These are phyloP conservation scores for Crypturellus tataupa DNA, from an alignment of 2,797 vertebrate species.

Conservation along the genomic window DNA sequence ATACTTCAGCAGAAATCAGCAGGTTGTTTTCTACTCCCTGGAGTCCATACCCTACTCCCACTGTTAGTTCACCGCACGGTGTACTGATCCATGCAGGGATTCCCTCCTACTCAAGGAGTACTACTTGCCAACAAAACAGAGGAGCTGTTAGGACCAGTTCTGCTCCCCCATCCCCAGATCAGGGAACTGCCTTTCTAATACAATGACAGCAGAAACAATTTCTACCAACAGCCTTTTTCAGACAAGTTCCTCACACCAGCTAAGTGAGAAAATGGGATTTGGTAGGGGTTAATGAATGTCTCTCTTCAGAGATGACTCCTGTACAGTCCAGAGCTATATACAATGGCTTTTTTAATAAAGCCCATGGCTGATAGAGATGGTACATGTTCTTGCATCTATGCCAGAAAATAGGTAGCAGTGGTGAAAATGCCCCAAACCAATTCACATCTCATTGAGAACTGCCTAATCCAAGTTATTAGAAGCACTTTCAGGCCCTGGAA, in stretches of 20 bases:
- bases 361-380: neutral
- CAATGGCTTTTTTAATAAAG: neutral
- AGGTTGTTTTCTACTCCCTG: neutral
- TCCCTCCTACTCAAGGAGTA: neutral
- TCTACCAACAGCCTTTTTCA: neutral
- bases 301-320: neutral
- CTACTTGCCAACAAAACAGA: neutral
- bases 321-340: neutral
- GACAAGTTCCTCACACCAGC: neutral
- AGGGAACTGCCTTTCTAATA: neutral
- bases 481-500: neutral
- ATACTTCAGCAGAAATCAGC: neutral
- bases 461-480: neutral
- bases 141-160: neutral
- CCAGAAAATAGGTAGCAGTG: neutral
- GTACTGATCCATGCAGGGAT: neutral
- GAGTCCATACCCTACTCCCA: neutral
- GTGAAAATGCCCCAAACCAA: neutral
- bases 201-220: neutral
- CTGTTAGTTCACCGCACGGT: neutral
- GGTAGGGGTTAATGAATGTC: neutral
- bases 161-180: no score
- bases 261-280: neutral
- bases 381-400: neutral
- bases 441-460: neutral